Conservation (phyloP, 2,797 vertebrate genomes). For the Anguilla megastoma region DNA sequence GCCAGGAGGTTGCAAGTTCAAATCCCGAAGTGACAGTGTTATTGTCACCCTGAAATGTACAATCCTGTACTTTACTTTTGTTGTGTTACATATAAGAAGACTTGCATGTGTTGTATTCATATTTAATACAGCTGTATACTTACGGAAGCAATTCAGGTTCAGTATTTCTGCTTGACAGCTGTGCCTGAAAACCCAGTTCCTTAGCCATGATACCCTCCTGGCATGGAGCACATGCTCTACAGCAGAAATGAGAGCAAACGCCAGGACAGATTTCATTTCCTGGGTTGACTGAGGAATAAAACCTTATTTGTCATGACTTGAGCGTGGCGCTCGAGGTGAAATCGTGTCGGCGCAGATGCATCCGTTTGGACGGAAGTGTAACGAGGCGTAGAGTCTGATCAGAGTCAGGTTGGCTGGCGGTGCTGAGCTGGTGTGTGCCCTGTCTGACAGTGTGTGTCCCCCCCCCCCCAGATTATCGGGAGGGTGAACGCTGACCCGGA, state of each 20-base stretch:
- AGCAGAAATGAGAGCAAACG: neutral
- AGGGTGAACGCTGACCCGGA: constrained; percentile 93
- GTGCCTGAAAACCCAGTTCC: neutral
- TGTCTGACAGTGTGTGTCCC: neutral
- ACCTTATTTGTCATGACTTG: neutral
- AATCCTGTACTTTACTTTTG: neutral
- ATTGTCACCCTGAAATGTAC: neutral
- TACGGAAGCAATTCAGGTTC: neutral
- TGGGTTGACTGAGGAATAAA: neutral
- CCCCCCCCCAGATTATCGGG: constrained; percentile 83
- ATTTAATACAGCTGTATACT: neutral
- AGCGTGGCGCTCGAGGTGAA: neutral
- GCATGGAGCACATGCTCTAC: neutral
- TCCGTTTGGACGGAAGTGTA: no score
- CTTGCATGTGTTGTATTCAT: neutral
- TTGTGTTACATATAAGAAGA: neutral
- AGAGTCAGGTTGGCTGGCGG: no score
- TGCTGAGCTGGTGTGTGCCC: neutral
- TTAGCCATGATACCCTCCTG: no score
- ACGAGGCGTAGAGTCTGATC: no score
- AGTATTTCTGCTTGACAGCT: neutral
- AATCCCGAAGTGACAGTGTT: neutral
- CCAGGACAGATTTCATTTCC: neutral
- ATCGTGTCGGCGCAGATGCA: no score
- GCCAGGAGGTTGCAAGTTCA: neutral